Conservation (phyloP, 2,113 vertebrate genomes). For the Conger conger region DNA sequence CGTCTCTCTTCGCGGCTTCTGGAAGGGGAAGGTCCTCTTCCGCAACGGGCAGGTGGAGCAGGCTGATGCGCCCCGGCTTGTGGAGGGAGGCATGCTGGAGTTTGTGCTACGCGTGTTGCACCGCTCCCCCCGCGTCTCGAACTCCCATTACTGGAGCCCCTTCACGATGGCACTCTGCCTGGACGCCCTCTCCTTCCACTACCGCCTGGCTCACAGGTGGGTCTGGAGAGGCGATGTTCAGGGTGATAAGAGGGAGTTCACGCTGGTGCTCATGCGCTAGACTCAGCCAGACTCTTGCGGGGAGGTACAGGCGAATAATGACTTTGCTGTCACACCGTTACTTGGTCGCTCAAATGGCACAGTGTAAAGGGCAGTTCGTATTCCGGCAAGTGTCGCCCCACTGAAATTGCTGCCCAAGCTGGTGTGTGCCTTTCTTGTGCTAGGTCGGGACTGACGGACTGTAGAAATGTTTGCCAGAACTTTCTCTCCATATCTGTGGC, state of each 20-base stretch:
- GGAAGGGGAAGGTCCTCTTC: conserved; percentile 56
- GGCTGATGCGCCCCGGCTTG: not conserved
- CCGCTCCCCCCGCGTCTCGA: conserved; percentile 45
- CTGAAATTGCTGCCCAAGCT: too few species aligned
- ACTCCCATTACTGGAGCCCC: conserved; percentile 61
- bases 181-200: conserved; percentile 53
- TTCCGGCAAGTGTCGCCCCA: too few species aligned
- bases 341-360: too few species aligned
- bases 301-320: too few species aligned
- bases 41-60: conserved; percentile 61
- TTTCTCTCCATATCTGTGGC: too few species aligned
- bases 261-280: conserved; percentile 47
- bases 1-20: conserved; percentile 56
- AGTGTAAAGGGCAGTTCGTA: too few species aligned
- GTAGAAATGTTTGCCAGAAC: too few species aligned
- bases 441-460: too few species aligned
- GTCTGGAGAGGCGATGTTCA: conserved; percentile 33
- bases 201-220: conserved; percentile 42
- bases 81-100: conserved; percentile 35
- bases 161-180: conserved; percentile 60
- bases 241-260: conserved; percentile 47
- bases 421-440: too few species aligned
- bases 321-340: too few species aligned
- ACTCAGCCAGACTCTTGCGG: not conserved
- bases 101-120: conserved; percentile 54